Percentiles rank a stretch among this genome's conserved stretches.
Evolutionary conservation across 2,113 vertebrate genomes (phyloP).

Genomic region (Ovis aries): DNA sequence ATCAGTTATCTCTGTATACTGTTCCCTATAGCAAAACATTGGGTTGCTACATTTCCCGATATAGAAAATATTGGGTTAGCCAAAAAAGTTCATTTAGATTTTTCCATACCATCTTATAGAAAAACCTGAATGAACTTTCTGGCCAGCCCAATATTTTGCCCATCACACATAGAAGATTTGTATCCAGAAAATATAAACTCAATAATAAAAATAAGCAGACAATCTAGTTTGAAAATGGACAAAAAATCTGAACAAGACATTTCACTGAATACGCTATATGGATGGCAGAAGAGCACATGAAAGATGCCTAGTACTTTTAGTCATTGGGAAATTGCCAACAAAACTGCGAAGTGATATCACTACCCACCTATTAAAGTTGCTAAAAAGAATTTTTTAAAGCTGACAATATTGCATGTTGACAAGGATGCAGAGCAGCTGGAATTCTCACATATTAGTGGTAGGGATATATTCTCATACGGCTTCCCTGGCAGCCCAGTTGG

Average conservation of each 20-base stretch:
- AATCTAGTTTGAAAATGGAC: not conserved
- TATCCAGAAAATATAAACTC: not conserved
- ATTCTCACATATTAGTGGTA: not conserved
- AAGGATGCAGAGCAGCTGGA: not conserved
- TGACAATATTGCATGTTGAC: not conserved
- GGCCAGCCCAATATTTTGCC: not conserved
- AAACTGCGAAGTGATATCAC: not conserved
- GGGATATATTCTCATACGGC: not conserved
- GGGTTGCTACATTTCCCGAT: not conserved
- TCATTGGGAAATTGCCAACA: not conserved
- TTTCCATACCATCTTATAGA: not conserved
- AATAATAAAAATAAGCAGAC: not conserved
- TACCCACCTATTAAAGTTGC: not conserved
- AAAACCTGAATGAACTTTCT: not conserved
- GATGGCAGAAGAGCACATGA: not conserved
- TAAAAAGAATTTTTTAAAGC: not conserved
- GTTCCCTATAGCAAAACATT: not conserved
- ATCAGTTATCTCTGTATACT: not conserved
- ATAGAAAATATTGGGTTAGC: not conserved
- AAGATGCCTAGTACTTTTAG: not conserved
- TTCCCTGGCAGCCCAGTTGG: not conserved
- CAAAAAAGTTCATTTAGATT: not conserved
- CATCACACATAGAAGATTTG: not conserved
- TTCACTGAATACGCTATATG: not conserved
- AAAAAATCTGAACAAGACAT: not conserved